Evolutionary conservation across 2,888 invertebrate species (phyloP).

Genomic region (Drosophila mulleri): DNA sequence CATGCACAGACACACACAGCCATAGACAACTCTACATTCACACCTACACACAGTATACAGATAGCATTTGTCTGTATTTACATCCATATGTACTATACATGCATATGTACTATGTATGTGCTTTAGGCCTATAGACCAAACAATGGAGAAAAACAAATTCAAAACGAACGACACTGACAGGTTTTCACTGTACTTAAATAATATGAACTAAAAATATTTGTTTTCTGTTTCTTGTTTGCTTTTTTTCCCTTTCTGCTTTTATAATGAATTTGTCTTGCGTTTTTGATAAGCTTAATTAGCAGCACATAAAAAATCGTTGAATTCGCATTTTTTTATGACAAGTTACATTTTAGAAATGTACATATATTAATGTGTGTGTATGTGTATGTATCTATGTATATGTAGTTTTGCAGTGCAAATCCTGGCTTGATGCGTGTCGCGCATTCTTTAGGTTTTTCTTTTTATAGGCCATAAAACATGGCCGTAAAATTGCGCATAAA

Average conservation of each 20-base stretch:
- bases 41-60: slow-evolving; percentile 23
- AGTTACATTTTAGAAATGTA: slow-evolving; percentile 3
- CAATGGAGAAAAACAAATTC: slow-evolving; percentile 53
- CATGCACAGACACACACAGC: slow-evolving; percentile 1
- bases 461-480: slow-evolving; percentile 36
- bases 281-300: slow-evolving; percentile 72
- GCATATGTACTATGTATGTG: slow-evolving; percentile 29
- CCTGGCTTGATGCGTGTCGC: slow-evolving; percentile 30
- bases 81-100: background rate
- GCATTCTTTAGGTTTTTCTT: slow-evolving; percentile 24
- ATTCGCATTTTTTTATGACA: slow-evolving; percentile 24
- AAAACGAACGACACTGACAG: slow-evolving; percentile 66
- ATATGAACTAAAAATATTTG: slow-evolving; percentile 51
- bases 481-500: slow-evolving; percentile 30
- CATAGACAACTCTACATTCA: slow-evolving; percentile 17
- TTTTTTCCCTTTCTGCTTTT: slow-evolving; percentile 18
- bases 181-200: slow-evolving; percentile 58
- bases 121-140: slow-evolving; percentile 49
- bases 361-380: background rate
- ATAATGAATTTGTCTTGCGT: slow-evolving; percentile 35
- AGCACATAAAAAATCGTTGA: slow-evolving; percentile 58
- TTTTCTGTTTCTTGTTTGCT: slow-evolving; percentile 25
- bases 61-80: slow-evolving; percentile 43
- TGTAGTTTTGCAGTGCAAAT: slow-evolving; percentile 19
- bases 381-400: background rate